phyloP scores from a whole-genome alignment of 2,888 invertebrate genomes.

The Heliconius charithonia region DNA sequence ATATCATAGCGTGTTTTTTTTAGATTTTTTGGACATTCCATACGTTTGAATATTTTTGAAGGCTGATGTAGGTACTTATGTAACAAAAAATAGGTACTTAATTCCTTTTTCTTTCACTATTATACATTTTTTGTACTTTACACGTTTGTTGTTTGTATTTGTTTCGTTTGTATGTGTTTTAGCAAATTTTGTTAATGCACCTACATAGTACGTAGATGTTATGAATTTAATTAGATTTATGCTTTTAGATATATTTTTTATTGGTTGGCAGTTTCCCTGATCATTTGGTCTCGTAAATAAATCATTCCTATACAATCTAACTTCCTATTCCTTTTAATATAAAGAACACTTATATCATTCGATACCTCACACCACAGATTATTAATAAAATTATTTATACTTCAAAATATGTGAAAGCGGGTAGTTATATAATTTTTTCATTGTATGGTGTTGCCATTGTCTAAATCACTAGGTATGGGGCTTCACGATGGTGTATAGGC shows the following conservation, averaged over 20 bases:
- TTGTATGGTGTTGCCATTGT: constrained; percentile 77
- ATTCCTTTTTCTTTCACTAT: constrained; percentile 62
- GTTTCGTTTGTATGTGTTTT: constrained; percentile 55
- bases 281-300: not conserved
- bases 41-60: constrained; percentile 58
- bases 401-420: constrained; percentile 35
- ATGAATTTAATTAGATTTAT: constrained; percentile 46
- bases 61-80: constrained; percentile 66
- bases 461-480: constrained; percentile 76
- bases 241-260: constrained; percentile 25
- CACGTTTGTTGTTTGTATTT: constrained; percentile 54
- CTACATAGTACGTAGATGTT: constrained; percentile 46
- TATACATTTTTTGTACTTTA: constrained; percentile 70
- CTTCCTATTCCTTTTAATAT: not conserved
- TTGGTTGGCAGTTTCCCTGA: constrained; percentile 39
- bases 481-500: constrained; percentile 80
- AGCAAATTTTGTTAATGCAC: constrained; percentile 60
- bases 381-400: constrained; percentile 25
- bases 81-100: constrained; percentile 61
- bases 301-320: not conserved
- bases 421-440: constrained; percentile 53
- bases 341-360: constrained; percentile 39
- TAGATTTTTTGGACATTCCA: constrained; percentile 72
- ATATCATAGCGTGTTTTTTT: constrained; percentile 67
- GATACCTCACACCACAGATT: constrained; percentile 73